Percentiles rank a stretch among this genome's conserved stretches.
Conservation (phyloP, 2,797 vertebrate genomes). For the Antennarius maculatus region DNA sequence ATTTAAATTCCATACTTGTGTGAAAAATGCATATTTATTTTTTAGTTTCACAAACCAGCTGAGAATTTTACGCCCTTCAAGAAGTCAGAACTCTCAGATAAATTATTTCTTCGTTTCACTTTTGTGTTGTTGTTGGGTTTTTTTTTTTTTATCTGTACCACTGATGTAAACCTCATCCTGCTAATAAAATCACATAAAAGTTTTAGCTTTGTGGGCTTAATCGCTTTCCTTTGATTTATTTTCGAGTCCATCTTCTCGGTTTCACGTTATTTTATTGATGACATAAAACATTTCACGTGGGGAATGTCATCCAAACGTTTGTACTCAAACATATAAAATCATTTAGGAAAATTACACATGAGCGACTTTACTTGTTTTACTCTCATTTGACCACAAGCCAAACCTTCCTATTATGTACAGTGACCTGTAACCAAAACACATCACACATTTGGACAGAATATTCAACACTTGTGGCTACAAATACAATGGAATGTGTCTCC, state of each 20-base stretch:
- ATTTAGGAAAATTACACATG: slow-evolving; percentile 54
- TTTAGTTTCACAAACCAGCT: slow-evolving; percentile 28
- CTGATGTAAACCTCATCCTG: slow-evolving; percentile 21
- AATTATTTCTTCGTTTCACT: slow-evolving; percentile 2
- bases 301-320: slow-evolving; percentile 41
- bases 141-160: slow-evolving; percentile 21
- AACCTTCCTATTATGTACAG: slow-evolving; percentile 72
- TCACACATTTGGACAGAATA: slow-evolving; percentile 64
- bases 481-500: slow-evolving; percentile 56
- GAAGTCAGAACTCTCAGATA: slow-evolving; percentile 27
- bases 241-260: slow-evolving; percentile 30
- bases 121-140: too few species aligned
- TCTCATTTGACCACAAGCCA: slow-evolving; percentile 58
- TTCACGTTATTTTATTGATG: slow-evolving; percentile 27
- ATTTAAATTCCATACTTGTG: slow-evolving; percentile 22
- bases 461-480: slow-evolving; percentile 77
- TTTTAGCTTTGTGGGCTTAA: slow-evolving; percentile 13
- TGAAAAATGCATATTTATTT: slow-evolving; percentile 40
- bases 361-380: slow-evolving; percentile 35
- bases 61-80: slow-evolving; percentile 3
- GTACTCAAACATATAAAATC: slow-evolving; percentile 58
- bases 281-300: slow-evolving; percentile 13
- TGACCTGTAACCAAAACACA: slow-evolving; percentile 60
- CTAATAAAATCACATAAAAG: slow-evolving; percentile 18
- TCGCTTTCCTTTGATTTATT: slow-evolving; percentile 28